Conservation (phyloP, 2,113 vertebrate genomes). For the Nannospalax galili region DNA sequence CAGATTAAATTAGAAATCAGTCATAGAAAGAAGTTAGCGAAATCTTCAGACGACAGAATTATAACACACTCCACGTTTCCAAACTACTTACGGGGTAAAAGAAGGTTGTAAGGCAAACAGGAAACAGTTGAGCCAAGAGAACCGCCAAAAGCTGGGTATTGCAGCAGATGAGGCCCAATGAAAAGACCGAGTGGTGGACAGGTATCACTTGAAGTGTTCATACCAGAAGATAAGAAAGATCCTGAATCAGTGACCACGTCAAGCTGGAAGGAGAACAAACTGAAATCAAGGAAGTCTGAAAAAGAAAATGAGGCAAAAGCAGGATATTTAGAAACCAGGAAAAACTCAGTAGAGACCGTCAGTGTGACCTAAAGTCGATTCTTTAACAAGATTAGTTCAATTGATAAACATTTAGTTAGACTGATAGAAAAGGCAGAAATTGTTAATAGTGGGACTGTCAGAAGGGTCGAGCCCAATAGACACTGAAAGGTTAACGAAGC, state of each 20-base stretch:
- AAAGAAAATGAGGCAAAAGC: not conserved
- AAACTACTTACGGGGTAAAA: not conserved
- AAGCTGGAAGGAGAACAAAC: not conserved
- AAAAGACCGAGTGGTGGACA: not conserved
- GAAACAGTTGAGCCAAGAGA: not conserved
- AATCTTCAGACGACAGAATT: not conserved
- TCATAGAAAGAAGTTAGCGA: not conserved
- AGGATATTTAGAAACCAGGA: not conserved
- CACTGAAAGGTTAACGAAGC: too few species aligned
- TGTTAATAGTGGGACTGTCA: not conserved
- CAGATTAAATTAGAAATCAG: not conserved
- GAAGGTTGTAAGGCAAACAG: not conserved
- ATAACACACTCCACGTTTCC: not conserved
- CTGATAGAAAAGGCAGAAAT: not conserved
- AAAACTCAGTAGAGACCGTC: not conserved
- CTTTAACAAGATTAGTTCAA: not conserved
- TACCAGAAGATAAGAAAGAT: not conserved
- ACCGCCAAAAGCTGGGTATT: too few species aligned
- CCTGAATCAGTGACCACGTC: not conserved
- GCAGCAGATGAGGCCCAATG: too few species aligned
- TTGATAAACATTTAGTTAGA: not conserved
- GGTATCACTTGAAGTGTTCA: not conserved
- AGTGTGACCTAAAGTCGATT: not conserved
- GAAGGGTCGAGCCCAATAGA: not conserved
- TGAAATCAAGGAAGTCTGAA: not conserved